Base-by-base conservation (phyloP, 2,113 vertebrate species). In the Strix uralensis region DNA sequence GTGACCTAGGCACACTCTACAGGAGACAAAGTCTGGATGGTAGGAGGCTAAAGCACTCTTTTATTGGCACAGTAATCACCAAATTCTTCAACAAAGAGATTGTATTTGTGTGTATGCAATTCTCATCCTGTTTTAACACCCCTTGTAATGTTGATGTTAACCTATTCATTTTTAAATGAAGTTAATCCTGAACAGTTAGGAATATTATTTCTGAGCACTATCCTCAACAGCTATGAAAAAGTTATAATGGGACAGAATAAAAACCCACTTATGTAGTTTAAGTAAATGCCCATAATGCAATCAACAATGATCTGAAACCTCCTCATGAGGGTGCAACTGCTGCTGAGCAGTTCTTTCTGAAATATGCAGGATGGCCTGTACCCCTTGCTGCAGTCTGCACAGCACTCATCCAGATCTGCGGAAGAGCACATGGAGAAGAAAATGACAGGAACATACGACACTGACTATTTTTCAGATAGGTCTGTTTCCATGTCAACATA, bases 301-400 rank as follows among this genome's bases (percentile, higher is more conserved):
- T 10, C 7, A 9, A 21, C 15, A 75, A 17, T 13, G 19, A 29
- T 51, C 20, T 67, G 52, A 63, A 88, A 21, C 13, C 1, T 2
- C 4, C 20, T 63, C 4, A 3, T 0, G 1, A 51, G 16, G 4
- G 8, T 49, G 32, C 11, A 67, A n/a, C 5, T 65, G 14, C 15
- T 73, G 15, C 29, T 81, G 72, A 81, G 5, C 7, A 44, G 4
- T 38, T 38, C 14, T 42, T 57, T 26, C 11, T 69, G 44, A 75
- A 80, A 77, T 32, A 34, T 1, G 0, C 9, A 46, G 44, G 25
- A 5, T n/a, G 6, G 2, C 34, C 30, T 32, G 4, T 44, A 34
- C 23, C 20, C 40, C 36, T 57, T 66, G 21, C 22, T 81, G 42
- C 36, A n/a, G 20, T 12, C 23, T 62, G 11, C 57, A 38, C 0